phyloP scores from a whole-genome alignment of 2,113 vertebrate genomes.

The Casuarius casuarius region DNA sequence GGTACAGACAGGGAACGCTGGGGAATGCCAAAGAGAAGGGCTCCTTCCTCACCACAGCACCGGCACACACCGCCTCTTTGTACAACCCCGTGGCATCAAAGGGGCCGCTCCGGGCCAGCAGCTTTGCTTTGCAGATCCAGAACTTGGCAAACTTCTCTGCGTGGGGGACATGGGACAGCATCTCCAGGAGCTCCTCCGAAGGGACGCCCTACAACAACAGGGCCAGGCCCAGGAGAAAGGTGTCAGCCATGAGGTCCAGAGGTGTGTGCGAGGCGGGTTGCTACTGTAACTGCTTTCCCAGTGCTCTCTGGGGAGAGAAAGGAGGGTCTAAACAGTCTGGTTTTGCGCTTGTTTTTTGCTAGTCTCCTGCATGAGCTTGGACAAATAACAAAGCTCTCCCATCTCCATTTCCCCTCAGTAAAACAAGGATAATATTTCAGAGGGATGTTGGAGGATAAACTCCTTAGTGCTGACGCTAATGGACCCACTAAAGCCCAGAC shows the following conservation, averaged over 20 bases:
- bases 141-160: constrained; percentile 89
- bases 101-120: constrained; percentile 80
- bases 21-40: fast-evolving
- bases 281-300: fast-evolving
- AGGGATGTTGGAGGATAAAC: neutral
- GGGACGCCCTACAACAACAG: constrained; percentile 76
- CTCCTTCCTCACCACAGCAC: constrained; percentile 78
- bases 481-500: neutral
- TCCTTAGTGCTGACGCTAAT: fast-evolving
- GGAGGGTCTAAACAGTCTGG: neutral
- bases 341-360: neutral
- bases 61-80: constrained; percentile 82
- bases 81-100: constrained; percentile 83
- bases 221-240: neutral
- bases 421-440: neutral
- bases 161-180: constrained; percentile 83
- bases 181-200: constrained; percentile 68
- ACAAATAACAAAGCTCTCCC: neutral
- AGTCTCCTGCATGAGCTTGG: fast-evolving
- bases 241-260: fast-evolving
- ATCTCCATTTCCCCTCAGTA: neutral
- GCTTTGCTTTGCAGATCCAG: constrained; percentile 89
- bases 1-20: fast-evolving
- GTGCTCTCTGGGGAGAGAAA: neutral
- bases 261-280: neutral